Conservation (phyloP, 2,797 vertebrate genomes). For the Crocodylus rhombifer region DNA sequence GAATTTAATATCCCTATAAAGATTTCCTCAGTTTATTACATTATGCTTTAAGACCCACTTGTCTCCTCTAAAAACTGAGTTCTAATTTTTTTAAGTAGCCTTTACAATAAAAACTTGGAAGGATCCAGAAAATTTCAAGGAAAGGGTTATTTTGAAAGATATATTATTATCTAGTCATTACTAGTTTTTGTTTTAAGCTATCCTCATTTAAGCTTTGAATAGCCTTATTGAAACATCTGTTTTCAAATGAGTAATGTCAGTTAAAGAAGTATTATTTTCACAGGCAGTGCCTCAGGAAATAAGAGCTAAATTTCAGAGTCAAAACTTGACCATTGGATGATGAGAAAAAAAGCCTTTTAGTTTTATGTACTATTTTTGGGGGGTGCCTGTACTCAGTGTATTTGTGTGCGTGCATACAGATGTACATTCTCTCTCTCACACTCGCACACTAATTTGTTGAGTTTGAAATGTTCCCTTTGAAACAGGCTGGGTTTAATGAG, state of each 20-base stretch:
- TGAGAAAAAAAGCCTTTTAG: not conserved
- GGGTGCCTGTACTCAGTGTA: not conserved
- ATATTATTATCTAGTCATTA: not conserved
- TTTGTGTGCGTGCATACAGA: not conserved
- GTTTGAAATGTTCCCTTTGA: not conserved
- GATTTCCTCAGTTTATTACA: conserved; percentile 6
- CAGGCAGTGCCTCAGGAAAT: not conserved
- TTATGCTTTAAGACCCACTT: not conserved
- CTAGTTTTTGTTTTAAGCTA: not conserved
- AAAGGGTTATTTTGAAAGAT: not conserved
- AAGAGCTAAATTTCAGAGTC: not conserved
- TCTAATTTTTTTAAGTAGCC: not conserved
- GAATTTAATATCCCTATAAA: conserved; percentile 31
- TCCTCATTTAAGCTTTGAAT: not conserved
- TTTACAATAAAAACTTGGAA: not conserved
- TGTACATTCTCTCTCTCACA: not conserved
- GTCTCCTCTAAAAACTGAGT: conserved; percentile 1
- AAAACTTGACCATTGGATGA: not conserved
- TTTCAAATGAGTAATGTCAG: not conserved
- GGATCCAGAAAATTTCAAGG: not conserved
- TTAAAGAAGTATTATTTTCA: not conserved
- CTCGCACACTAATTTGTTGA: not conserved
- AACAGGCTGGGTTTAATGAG: not conserved
- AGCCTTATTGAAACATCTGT: not conserved
- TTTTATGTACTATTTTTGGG: not conserved